Base-by-base conservation (phyloP, 2,113 vertebrate species). In the Platanista minor region DNA sequence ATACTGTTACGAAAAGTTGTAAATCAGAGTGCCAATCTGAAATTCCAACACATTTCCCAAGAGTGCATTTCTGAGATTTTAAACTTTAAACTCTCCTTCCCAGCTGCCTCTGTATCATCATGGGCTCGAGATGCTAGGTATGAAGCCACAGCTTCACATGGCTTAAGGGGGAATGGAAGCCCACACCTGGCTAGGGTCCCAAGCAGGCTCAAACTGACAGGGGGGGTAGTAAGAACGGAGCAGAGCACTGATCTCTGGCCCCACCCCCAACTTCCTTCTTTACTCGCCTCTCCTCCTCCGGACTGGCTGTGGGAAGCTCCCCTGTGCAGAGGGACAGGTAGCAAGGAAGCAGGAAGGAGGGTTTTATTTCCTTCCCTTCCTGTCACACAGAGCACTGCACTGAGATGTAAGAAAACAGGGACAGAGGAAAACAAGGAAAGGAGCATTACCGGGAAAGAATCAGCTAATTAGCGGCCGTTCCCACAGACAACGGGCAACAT, bases 391-490 rank as follows among this genome's bases (percentile, higher is more conserved):
- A n/a, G 86, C 72, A 61, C 21, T 2, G 7, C 52, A 49, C 23
- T 41, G 27, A 85, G 52, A 71, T 2, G 0, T 5, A 33, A 61
- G 52, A n/a, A 90, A 91, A 71, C 6, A 81, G 54, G 20, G 23
- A 67, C 33, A 27, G 8, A 62, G 39, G 27, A 82, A 14, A 46
- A 23, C 1, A 1, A 21, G 11, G 15, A 31, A 11, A 27, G 72
- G 17, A 66, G 36, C 11, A 25, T 10, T 20, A 2, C 14, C 36
- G 61, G 29, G 21, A 17, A 82, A 74, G 23, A 18, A 36, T 36
- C 18, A n/a, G 54, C 54, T 13, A 43, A 3, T n/a, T n/a, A n/a
- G n/a, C n/a, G n/a, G n/a, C 4, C 1, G 0, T 17, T 33, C 14
- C 39, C 52, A 49, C 41, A 49, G 66, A 82, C 20, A 88, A 67